phyloP scores from a whole-genome alignment of 2,888 invertebrate species.

The Anoplius nigerrimus region DNA sequence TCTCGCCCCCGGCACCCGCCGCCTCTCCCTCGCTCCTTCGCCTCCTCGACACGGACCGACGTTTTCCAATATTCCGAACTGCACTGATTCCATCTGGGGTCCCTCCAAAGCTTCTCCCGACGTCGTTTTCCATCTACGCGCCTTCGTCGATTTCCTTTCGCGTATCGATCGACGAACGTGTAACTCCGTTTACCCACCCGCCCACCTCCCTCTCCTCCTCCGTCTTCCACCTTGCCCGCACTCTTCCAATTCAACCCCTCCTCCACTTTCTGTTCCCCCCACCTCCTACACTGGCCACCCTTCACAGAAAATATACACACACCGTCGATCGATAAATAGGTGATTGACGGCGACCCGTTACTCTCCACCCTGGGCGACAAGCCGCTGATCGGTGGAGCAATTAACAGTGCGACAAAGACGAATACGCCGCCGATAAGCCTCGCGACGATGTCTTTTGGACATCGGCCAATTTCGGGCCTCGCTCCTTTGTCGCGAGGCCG shows the following conservation, averaged over 20 bases:
- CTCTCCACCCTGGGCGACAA: background rate
- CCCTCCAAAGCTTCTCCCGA: slow-evolving; percentile 50
- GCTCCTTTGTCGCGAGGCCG: too few relatives aligned
- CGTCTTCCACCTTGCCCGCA: background rate
- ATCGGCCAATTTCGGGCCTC: too few relatives aligned
- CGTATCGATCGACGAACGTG: slow-evolving; percentile 30
- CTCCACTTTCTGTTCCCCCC: background rate
- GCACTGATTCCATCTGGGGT: slow-evolving; percentile 71
- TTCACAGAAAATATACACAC: background rate
- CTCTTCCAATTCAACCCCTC: too few relatives aligned
- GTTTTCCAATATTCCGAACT: slow-evolving; percentile 72
- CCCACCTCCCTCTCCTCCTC: slow-evolving; percentile 19
- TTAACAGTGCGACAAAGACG: too few relatives aligned
- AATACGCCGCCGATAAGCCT: too few relatives aligned
- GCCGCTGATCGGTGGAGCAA: too few relatives aligned
- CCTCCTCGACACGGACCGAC: slow-evolving; percentile 57
- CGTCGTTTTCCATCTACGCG: slow-evolving; percentile 16
- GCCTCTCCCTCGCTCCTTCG: slow-evolving; percentile 38
- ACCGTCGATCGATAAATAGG: background rate
- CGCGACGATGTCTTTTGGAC: too few relatives aligned
- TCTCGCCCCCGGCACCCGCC: slow-evolving; percentile 39
- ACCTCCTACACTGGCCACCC: background rate
- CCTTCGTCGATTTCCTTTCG: slow-evolving; percentile 7
- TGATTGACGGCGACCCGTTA: background rate
- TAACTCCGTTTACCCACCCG: background rate